These are phyloP conservation scores for Pteronotus mesoamericanus DNA, from an alignment of 2,797 vertebrate genomes.

Conservation along the genomic window DNA sequence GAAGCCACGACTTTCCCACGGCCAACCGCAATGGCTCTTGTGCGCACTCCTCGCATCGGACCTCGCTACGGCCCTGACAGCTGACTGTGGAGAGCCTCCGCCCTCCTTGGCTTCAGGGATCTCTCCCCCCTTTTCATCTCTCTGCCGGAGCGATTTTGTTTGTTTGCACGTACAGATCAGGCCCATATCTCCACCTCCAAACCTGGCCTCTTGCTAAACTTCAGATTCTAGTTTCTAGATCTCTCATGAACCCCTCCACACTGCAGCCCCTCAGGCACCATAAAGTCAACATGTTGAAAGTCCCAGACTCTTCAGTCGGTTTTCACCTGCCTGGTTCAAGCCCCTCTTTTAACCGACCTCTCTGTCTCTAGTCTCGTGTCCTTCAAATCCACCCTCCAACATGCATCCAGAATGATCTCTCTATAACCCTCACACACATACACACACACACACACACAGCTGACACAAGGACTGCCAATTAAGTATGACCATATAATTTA, in stretches of 20 bases:
- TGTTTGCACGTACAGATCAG: not conserved
- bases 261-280: not conserved
- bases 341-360: not conserved
- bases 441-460: not conserved
- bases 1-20: fast-evolving
- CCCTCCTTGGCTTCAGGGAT: not conserved
- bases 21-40: fast-evolving
- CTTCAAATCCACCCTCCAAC: not conserved
- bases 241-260: not conserved
- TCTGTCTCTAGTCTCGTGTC: not conserved
- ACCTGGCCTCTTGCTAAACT: not conserved
- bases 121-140: not conserved
- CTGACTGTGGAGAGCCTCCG: not conserved
- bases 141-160: not conserved
- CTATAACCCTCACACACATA: not conserved
- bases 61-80: not conserved
- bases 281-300: not conserved
- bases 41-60: no score
- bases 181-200: not conserved
- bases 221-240: not conserved
- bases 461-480: not conserved
- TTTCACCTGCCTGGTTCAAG: not conserved
- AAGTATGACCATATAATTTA: not conserved
- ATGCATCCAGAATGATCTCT: not conserved
- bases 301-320: not conserved